phyloP scores from a whole-genome alignment of 1,140 invertebrate species.

The Stegodyphus mimosarum region DNA sequence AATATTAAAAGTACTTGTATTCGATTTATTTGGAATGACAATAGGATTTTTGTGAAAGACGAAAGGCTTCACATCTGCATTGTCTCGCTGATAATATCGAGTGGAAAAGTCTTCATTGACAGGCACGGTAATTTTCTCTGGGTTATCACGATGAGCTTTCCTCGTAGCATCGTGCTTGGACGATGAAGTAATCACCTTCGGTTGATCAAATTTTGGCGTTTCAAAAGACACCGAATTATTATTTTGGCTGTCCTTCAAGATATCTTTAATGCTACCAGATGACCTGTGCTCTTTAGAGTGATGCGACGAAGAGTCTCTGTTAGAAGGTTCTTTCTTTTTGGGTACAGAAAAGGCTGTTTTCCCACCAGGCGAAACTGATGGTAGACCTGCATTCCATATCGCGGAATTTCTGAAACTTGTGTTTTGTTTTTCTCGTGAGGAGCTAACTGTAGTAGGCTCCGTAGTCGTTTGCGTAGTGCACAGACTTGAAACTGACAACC shows the following conservation, averaged over 20 bases:
- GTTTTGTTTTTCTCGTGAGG: slow-evolving; percentile 21
- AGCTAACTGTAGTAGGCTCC: slow-evolving; percentile 38
- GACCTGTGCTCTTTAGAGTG: slow-evolving; percentile 31
- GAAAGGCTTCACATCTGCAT: slow-evolving; percentile 2
- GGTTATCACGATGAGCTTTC: neutral
- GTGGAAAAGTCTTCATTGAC: slow-evolving; percentile 16
- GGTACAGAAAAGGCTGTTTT: slow-evolving; percentile 58
- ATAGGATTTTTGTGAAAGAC: slow-evolving; percentile 29
- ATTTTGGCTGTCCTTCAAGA: slow-evolving; percentile 41
- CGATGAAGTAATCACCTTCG: slow-evolving; percentile 9
- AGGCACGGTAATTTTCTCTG: slow-evolving; percentile 3
- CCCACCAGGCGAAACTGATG: slow-evolving; percentile 15
- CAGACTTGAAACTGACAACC: slow-evolving; percentile 21
- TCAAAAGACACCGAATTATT: slow-evolving; percentile 18
- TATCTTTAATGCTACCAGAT: slow-evolving; percentile 52
- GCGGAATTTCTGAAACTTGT: slow-evolving; percentile 1
- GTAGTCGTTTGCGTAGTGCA: slow-evolving; percentile 10
- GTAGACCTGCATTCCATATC: slow-evolving; percentile 53
- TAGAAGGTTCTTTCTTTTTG: slow-evolving; percentile 43
- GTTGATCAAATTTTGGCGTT: slow-evolving; percentile 1
- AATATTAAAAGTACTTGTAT: neutral
- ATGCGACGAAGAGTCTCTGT: slow-evolving; percentile 12
- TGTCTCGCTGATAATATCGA: slow-evolving; percentile 1
- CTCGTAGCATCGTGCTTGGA: slow-evolving; percentile 4
- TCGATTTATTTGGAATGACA: neutral